Percentiles rank a stretch among this genome's conserved stretches.
Conservation (phyloP, 2,797 vertebrate species). For the Numenius phaeopus region DNA sequence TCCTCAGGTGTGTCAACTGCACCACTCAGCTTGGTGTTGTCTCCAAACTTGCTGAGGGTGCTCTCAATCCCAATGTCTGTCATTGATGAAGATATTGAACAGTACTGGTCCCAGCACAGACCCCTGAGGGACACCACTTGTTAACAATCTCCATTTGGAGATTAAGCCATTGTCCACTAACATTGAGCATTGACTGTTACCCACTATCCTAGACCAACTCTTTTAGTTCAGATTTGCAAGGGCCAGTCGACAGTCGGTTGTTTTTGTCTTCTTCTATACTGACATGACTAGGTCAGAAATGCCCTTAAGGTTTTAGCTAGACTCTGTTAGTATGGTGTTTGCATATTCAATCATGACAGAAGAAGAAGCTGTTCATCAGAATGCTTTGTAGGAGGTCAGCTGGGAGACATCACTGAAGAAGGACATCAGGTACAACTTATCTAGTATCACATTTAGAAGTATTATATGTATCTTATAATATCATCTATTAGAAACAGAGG, state of each 20-base stretch:
- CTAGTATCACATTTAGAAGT: background rate
- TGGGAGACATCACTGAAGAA: background rate
- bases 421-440: background rate
- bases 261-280: background rate
- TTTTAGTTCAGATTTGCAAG: background rate
- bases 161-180: background rate
- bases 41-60: background rate
- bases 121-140: background rate
- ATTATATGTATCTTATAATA: background rate
- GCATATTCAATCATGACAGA: background rate
- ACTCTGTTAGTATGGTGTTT: background rate
- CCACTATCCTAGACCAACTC: background rate
- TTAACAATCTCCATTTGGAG: background rate
- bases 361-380: background rate
- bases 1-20: background rate
- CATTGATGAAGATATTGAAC: background rate
- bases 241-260: background rate
- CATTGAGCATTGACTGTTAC: background rate
- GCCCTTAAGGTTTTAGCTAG: background rate
- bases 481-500: background rate
- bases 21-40: background rate
- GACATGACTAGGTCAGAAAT: background rate
- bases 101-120: background rate
- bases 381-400: background rate
- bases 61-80: background rate